Base-by-base conservation (phyloP, 2,888 invertebrate species). In the Torymus aiolomorphi region DNA sequence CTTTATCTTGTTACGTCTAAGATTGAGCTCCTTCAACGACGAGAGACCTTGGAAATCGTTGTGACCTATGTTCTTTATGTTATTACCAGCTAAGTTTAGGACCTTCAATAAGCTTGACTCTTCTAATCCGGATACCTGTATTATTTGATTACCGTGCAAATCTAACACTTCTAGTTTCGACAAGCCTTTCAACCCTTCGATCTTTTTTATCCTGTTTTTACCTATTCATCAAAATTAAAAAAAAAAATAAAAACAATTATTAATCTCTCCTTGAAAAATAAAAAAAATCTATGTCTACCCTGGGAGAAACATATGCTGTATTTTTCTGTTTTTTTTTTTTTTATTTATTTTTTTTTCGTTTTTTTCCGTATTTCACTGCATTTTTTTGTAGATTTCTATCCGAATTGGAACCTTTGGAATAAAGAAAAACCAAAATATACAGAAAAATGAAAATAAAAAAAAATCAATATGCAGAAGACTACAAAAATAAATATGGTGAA, bases 61-160 rank as follows among this genome's bases (percentile, higher is more conserved):
- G 81, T 92, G 92, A 65, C 95, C 95, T 75, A 98, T 94, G 84
- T 92, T 93, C 84, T 94, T 93, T 75, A 98, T 95, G 89, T 96
- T 95, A 91, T 98, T 98, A 31, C 97, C 97, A 67, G 98, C 97
- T 86, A 98, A 92, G 91, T 98, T 98, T 69, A 98, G 92, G 14
- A 98, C 97, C 91, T 97, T 96, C 71, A 98, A 91, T 85, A 96
- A 95, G 72, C 91, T 92, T 82, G 97, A 92, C 86, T 91, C 92
- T 54, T 92, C 92, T 83, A 97, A 91, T 67, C 96, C 96, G 42
- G 92, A 92, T 20, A 96, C 93, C 89, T 94, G 94, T 52, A 92
- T 91, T 84, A 98, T 96, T 91, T 96, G 95, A 91, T 98, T 98
- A 51, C 97, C 97, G 90, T 98, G 98, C 83, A 98, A 92, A 91